Evolutionary conservation across 2,888 invertebrate species (phyloP), one percentile per base, ranked within the genome.

Genomic region (Gonocerus acuteangulatus): DNA sequence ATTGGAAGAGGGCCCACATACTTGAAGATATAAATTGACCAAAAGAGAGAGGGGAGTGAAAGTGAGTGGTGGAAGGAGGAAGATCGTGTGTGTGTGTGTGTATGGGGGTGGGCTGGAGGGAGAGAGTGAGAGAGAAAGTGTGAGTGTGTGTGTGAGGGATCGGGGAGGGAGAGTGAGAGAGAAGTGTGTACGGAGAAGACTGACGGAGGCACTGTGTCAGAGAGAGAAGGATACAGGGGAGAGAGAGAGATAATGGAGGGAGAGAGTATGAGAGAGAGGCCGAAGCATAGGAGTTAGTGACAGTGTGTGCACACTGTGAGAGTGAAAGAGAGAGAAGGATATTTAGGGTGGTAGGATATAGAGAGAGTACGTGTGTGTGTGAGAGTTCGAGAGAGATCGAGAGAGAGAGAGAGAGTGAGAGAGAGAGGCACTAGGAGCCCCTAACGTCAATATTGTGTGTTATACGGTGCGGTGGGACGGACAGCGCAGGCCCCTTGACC

Each of bases 401-500:
- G 54, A 23, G 54, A 23, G 39, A 54, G 54, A 23, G 27, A 21
- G 27, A 54, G 54, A 15, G 54, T 21, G 39, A 27, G 27, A 9
- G 27, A 4, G 27, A 27, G 27, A 27, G 27, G 9, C 4, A 27
- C 4, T 27, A 57, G 58, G 69, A 68, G 47, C 11, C 34, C 48
- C 19, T 44, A 57, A 57, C 57, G 57, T 57, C 57, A 57, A 57
- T 57, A 57, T 57, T 57, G 57, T 57, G 57, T 57, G 57, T 57
- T 57, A 57, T 57, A 57, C 45, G 42, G 44, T 27, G 47, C 19
- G 54, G 39, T 39, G 57, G 47, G 57, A 18, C n/a, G 19, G 47
- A 22, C n/a, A 16, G 61, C 63, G 65, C 63, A 64, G 58, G 52
- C 62, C 57, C 62, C 61, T 60, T 65, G 62, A 64, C 64, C 64